Evolutionary conservation across 1,140 invertebrate species (phyloP), one percentile per base, ranked within the genome.

Genomic region (Drosophila athabasca): DNA sequence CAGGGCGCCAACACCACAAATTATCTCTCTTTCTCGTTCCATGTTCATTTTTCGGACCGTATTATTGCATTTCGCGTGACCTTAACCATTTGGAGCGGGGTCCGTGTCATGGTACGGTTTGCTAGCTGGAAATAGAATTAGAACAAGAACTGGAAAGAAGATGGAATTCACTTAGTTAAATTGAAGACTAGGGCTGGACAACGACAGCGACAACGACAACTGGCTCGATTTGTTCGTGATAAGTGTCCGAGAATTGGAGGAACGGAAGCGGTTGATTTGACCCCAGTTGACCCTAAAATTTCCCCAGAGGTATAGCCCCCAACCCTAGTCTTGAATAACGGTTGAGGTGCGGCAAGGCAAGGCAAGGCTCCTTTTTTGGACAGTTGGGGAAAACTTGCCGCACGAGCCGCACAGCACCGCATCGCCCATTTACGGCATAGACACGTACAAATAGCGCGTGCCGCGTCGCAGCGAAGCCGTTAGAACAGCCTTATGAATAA

Each of bases 41-140:
- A 58, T 39, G 67, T 45, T 65, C 67, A 43, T 26, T 19, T 69
- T 68, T 64, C 60, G 62, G 67, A 70, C 55, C 44, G 29, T 62
- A 58, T 49, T 68, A 85, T 70, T 76, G 76, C 73, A 69, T 49
- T 61, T 85, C 53, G 82, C 82, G 82, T 87, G 82, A 87, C 82
- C 78, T 88, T 82, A 68, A 59, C 71, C 66, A 79, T 78, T 72
- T 71, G 68, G 55, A 55, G 52, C 39, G 45, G 52, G 45, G 48
- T 44, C 55, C 61, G 68, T 82, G 54, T 73, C 60, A 55, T 77
- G 83, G 52, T 43, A 52, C 61, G 41, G 26, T 69, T 57, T 31
- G 52, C 26, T 69, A 70, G 69, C 52, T 70, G 4, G 35, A 39
- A 39, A 39, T 5, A 39, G 1, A 39, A 13, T 13, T 4, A 13